Evolutionary conservation across 2,888 invertebrate species (phyloP), one percentile per base, ranked within the genome.

Genomic region (Rapana venosa): DNA sequence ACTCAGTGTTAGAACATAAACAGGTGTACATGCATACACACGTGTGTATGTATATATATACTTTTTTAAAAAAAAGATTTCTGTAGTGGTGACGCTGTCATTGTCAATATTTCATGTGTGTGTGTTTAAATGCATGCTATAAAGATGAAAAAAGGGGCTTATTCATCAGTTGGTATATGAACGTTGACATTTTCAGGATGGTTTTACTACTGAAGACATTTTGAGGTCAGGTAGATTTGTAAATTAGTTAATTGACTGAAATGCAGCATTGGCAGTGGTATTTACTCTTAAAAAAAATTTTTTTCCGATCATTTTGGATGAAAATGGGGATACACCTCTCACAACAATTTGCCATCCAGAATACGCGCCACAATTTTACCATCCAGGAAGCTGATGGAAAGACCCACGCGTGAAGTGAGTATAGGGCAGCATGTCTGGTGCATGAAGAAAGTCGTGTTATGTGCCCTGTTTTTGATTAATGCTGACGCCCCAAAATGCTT

Each of bases 381-480:
- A 94, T 97, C 70, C 94, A 95, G 87, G 96, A 96, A 91, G 94
- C 95, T 92, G 95, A 95, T 61, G 95, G 95, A 56, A 93, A 93
- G 79, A 93, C 32, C 95, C 96, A 11, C 93, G 87, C 95, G 95
- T 91, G 90, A 94, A 61, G 94, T 90, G 83, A 85, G 86, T 26
- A 2, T 35, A 15, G 17, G 15, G 47, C 22, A 77, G 30, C 30
- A 30, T 47, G 47, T 47, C 47, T 47, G 47, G 47, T 47, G 47
- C 47, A 47, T 2, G 47, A 47, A 47, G 8, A 5, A 47, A 47
- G 47, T 47, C 47, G 4, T 47, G 2, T 47, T 47, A 47, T 47
- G 47, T 47, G 47, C 8, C 47, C 8, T 47, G 47, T 8, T 47
- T n/a, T 47, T 47, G 8, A 47, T 5, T 47, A 47, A 8, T 47